phyloP scores from a whole-genome alignment of 2,113 vertebrate species.

The Coptodon rendalli region DNA sequence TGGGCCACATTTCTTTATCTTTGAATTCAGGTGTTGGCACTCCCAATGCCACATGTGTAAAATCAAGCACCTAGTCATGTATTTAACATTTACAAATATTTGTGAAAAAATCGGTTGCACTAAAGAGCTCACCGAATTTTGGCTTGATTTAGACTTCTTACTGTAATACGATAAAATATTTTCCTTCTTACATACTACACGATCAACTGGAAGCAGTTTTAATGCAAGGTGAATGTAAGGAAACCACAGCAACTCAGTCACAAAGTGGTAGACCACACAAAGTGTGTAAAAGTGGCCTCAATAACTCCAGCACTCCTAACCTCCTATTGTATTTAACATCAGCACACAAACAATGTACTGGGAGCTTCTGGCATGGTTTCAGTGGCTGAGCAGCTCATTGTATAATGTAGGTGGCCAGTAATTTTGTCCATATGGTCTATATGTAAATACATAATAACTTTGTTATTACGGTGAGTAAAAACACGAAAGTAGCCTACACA shows the following conservation, averaged over 20 bases:
- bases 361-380: background rate
- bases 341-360: background rate
- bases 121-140: background rate
- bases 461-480: background rate
- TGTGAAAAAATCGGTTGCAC: background rate
- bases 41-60: background rate
- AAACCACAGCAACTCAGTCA: background rate
- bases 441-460: background rate
- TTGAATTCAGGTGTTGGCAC: background rate
- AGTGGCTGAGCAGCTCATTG: background rate
- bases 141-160: background rate
- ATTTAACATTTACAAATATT: background rate
- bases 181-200: background rate
- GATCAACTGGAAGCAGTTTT: background rate
- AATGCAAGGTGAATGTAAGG: background rate
- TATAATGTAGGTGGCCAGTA: background rate
- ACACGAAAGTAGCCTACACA: background rate
- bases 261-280: background rate
- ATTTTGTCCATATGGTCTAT: background rate
- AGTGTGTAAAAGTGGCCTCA: background rate
- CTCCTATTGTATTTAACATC: background rate
- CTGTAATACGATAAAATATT: background rate
- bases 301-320: background rate
- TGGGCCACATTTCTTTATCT: background rate
- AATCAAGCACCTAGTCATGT: background rate